Evolutionary conservation across 2,113 vertebrate species (phyloP), one percentile per base, ranked within the genome.

Genomic region (Nothocercus julius): DNA sequence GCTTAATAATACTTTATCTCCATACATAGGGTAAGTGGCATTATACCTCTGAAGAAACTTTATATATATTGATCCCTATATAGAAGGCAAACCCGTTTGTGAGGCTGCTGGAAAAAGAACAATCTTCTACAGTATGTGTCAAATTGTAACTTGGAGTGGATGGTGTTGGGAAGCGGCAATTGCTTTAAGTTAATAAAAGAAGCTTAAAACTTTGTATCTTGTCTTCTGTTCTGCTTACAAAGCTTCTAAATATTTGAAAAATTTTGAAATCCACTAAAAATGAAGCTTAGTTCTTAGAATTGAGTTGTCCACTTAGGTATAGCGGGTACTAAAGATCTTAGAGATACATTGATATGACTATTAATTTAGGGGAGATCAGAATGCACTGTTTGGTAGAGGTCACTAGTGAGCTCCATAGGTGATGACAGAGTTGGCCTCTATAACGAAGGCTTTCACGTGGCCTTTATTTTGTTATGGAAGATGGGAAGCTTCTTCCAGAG

Each of bases 1-100:
- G 87, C 79, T 97, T 98, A 97, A 97, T 96, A 54, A 95, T 90
- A 67, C 91, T 97, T 97, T 97, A 97, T 96, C 95, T 98, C 96
- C 95, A 13, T 91, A 59, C 95, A 25, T 98, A 98, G 98, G 98
- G 96, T 98, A 95, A 98, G 98, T 98, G 98, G 85, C 97, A 96
- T 69, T 97, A 95, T 94, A 96, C 80, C 72, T 94, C 95, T 87
- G 97, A 97, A 96, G 98, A 98, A 78, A 68, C 68, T 96, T 96
- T 93, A 10, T 93, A 91, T 89, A 62, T 97, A 91, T 82, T 96
- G 97, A 93, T 69, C 92, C 38, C 73, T 85, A 89, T 47, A 44
- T 62, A 75, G 97, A 93, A 97, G 96, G 96, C 95, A 93, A 87
- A 95, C 73, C 62, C 32, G 91, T 85, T 84, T 97, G 76, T 94